Evolutionary conservation across 2,113 vertebrate species (phyloP).

Genomic region (Columba livia): DNA sequence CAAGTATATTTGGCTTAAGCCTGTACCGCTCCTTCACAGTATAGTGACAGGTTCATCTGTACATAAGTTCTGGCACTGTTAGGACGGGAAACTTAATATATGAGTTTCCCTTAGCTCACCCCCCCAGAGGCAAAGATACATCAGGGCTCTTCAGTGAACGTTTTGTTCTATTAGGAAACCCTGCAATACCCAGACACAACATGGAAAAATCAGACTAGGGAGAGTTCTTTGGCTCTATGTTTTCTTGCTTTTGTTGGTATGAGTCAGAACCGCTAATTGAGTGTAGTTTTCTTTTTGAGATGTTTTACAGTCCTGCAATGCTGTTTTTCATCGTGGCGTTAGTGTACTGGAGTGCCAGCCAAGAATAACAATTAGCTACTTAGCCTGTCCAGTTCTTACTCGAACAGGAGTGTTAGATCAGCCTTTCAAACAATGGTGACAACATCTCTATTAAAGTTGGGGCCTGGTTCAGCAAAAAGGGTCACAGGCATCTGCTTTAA

Average conservation of each 20-base stretch:
- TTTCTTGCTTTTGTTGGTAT: slow-evolving; percentile 22
- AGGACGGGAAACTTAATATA: slow-evolving; percentile 27
- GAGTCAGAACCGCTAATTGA: slow-evolving; percentile 22
- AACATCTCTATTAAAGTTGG: slow-evolving; percentile 27
- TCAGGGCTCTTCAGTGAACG: background rate
- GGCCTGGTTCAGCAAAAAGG: background rate
- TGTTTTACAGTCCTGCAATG: slow-evolving; percentile 31
- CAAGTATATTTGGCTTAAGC: background rate
- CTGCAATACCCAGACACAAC: slow-evolving; percentile 1
- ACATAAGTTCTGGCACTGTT: slow-evolving; percentile 5
- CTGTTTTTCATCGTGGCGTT: slow-evolving; percentile 13
- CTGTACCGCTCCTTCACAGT: background rate
- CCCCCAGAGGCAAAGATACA: slow-evolving; percentile 13
- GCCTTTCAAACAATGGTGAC: slow-evolving; percentile 45
- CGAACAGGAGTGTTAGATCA: slow-evolving; percentile 17
- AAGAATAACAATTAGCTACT: slow-evolving; percentile 73
- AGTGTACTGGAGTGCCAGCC: slow-evolving; percentile 11
- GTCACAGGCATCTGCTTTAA: background rate
- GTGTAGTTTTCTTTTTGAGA: slow-evolving; percentile 7
- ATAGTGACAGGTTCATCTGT: slow-evolving; percentile 13
- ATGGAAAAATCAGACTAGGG: background rate
- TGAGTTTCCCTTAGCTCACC: slow-evolving; percentile 23
- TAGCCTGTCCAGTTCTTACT: slow-evolving; percentile 50
- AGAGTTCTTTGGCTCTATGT: background rate
- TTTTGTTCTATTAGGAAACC: slow-evolving; percentile 4